A percentile compares a stretch with the other conserved stretches of the same genome.
Evolutionary conservation across 2,888 invertebrate genomes (phyloP).

Genomic region (Gastrophysa polygoni): DNA sequence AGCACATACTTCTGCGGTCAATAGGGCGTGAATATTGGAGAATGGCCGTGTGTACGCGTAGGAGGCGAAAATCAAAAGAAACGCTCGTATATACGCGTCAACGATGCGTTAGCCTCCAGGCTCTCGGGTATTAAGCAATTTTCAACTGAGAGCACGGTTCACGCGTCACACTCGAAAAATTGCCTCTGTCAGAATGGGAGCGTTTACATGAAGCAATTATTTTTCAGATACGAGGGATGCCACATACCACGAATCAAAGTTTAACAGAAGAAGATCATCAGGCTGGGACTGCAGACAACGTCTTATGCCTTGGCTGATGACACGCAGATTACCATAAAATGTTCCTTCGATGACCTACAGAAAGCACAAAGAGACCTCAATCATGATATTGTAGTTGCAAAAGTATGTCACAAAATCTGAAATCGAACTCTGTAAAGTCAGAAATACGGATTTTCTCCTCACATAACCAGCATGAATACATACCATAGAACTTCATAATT

Average conservation of each 20-base stretch:
- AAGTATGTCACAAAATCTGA: too few species aligned
- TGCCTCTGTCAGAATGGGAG: constrained; percentile 20
- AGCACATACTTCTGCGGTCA: not conserved
- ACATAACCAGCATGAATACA: too few species aligned
- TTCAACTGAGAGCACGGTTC: constrained; percentile 33
- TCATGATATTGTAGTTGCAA: too few species aligned
- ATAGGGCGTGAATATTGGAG: not conserved
- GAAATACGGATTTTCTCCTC: too few species aligned
- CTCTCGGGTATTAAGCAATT: constrained; percentile 39
- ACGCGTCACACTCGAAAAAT: constrained; percentile 27
- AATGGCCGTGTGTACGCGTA: not conserved
- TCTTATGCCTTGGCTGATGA: too few species aligned
- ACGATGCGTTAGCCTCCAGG: constrained; percentile 23
- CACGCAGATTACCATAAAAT: too few species aligned
- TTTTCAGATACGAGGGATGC: constrained; percentile 10
- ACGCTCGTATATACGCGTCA: not conserved
- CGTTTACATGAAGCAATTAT: constrained; percentile 33
- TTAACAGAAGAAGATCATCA: not conserved
- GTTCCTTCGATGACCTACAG: too few species aligned
- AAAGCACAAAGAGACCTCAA: too few species aligned
- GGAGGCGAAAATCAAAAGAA: not conserved
- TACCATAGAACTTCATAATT: too few species aligned
- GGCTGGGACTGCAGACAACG: not conserved
- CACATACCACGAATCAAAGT: not conserved
- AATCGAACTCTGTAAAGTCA: too few species aligned